These are phyloP conservation scores for Gymnosoma rotundatum DNA, from an alignment of 2,888 invertebrate species.

Conservation along the genomic window DNA sequence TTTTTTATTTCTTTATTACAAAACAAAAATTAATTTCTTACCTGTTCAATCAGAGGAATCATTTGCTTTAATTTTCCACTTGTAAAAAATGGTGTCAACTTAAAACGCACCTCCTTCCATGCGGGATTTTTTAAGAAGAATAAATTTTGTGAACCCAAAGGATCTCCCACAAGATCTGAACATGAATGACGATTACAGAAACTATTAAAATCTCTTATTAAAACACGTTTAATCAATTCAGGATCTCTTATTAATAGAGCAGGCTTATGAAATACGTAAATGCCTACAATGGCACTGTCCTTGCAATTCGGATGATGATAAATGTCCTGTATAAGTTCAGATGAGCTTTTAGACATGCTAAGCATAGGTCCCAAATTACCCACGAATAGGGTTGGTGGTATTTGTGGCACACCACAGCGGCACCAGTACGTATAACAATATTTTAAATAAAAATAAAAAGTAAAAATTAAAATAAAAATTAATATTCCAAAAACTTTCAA, in stretches of 20 bases:
- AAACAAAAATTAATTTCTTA: conserved; percentile 54
- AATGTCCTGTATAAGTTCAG: conserved; percentile 78
- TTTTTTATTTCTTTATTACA: neutral
- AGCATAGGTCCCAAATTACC: conserved; percentile 82
- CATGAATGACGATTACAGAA: conserved; percentile 81
- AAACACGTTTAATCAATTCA: conserved; percentile 81
- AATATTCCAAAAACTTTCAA: conserved; percentile 32
- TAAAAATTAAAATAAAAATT: conserved; percentile 36
- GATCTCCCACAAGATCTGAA: conserved; percentile 79
- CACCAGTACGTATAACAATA: conserved; percentile 78
- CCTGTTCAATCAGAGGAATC: conserved; percentile 79
- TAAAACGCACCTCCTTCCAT: conserved; percentile 82
- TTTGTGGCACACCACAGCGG: conserved; percentile 78
- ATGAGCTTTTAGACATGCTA: conserved; percentile 77
- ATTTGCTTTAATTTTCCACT: conserved; percentile 80
- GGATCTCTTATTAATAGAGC: conserved; percentile 82
- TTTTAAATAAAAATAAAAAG: conserved; percentile 69
- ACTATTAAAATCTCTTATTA: conserved; percentile 82
- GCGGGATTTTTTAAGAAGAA: conserved; percentile 83
- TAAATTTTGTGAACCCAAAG: conserved; percentile 82
- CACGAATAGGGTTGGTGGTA: conserved; percentile 79
- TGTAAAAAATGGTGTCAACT: conserved; percentile 83
- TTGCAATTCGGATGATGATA: conserved; percentile 78
- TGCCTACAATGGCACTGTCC: conserved; percentile 79
- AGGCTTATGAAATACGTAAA: conserved; percentile 82